phyloP scores from a whole-genome alignment of 2,113 vertebrate species.

The Pseudorhombus dupliciocellatus region DNA sequence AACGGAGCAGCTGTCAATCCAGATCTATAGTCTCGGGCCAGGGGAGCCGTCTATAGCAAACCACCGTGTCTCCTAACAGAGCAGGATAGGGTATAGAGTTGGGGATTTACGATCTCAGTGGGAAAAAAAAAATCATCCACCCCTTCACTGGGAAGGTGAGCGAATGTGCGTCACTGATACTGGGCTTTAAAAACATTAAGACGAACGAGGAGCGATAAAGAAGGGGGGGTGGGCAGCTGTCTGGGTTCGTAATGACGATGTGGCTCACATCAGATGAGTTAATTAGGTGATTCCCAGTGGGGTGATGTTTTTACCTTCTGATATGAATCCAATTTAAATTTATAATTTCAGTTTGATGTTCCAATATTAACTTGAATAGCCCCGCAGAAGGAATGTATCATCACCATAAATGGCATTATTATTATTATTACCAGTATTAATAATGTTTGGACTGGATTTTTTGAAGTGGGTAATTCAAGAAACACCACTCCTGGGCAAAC shows the following conservation, averaged over 20 bases:
- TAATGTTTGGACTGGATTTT: neutral
- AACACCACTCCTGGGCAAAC: neutral
- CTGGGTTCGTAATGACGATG: constrained; percentile 21
- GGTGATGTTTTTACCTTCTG: neutral
- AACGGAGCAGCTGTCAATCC: constrained; percentile 77
- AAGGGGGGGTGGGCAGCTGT: constrained; percentile 6
- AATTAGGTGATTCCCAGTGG: neutral
- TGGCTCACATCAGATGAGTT: constrained; percentile 8
- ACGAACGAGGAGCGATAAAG: neutral
- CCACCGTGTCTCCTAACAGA: constrained; percentile 46
- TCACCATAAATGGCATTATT: neutral
- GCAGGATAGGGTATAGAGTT: constrained; percentile 42
- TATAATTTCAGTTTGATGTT: neutral
- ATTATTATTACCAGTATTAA: neutral
- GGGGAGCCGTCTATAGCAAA: constrained; percentile 43
- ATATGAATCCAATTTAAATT: neutral
- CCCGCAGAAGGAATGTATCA: neutral
- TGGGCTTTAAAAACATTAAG: constrained; percentile 25
- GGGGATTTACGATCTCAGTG: constrained; percentile 68
- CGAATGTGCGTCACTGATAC: constrained; percentile 55
- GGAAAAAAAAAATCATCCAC: constrained; percentile 37
- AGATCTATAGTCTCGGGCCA: constrained; percentile 62
- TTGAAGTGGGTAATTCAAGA: neutral
- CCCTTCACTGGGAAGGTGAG: constrained; percentile 28
- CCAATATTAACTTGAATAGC: neutral